Evolutionary conservation across 92 coral and sea anemone species (phyloP), one percentile per base, ranked within the genome.

Genomic region (Heteractis magnifica): DNA sequence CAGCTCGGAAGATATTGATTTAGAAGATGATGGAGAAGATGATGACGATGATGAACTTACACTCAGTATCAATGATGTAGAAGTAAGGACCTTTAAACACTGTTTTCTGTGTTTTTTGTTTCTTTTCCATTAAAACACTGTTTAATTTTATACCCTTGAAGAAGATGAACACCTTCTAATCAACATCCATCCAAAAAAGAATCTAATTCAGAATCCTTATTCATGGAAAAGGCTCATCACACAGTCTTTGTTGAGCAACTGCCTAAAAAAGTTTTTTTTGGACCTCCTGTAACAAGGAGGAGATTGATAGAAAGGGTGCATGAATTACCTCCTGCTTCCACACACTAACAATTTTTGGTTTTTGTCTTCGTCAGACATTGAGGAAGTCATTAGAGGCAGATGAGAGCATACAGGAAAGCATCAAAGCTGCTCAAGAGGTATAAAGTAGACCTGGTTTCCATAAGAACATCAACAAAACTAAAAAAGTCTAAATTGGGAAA

Each of bases 1-100:
- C 80, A 49, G 49, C 51, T 74, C 86, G 48, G 92, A 85, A 15
- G 79, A 85, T 19, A 3, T 77, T 10, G 82, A 55, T 5, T 56
- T 83, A 10, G 87, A 83, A 52, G 89, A 90, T 19, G 94, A 94
- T n/a, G 86, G 55, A 56, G 92, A 91, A 44, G 81, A 91, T 51
- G 81, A 90, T 64, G 92, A 90, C 9, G 76, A 81, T 34, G 94
- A 94, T 88, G 97, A 90, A 75, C 89, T 96, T 13, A 78, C 98
- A 3, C 91, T 96, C 26, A 96, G 99, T 86, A 94, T 96, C 49
- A 90, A 91, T 92, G 99, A 96, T 81, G 98, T 96, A 12, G 91
- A 94, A 94, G 99, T 94, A 75, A 10, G 44, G 44, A 34, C 44
- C 44, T 26, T 26, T 26, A 26, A 1, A 26, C 34, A 26, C 34